A percentile compares a stretch with the other conserved stretches of the same genome.
Evolutionary conservation across 2,113 vertebrate genomes (phyloP).

Genomic region (Capreolus pygargus): DNA sequence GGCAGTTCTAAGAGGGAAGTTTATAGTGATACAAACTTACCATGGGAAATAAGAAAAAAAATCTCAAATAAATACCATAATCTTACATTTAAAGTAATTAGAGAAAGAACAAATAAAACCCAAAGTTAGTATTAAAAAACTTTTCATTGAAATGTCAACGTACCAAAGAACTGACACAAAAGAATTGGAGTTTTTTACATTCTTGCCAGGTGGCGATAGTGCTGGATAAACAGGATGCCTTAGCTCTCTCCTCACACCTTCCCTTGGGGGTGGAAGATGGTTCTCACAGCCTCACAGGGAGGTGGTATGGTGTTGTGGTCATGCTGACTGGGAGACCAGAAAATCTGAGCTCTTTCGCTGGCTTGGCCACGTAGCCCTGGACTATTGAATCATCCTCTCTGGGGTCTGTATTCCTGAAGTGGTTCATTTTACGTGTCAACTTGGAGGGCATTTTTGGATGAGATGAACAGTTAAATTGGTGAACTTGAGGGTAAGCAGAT

Average conservation of each 20-base stretch:
- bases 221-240: no score
- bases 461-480: background rate
- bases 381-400: background rate
- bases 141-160: background rate
- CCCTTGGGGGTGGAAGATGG: accelerated
- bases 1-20: background rate
- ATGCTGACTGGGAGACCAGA: background rate
- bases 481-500: background rate
- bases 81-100: background rate
- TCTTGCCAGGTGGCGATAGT: background rate
- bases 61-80: background rate
- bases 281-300: background rate
- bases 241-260: background rate
- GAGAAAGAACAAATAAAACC: background rate
- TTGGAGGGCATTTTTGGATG: background rate
- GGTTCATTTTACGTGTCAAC: background rate
- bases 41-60: background rate
- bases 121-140: background rate
- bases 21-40: background rate
- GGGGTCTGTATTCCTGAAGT: no score
- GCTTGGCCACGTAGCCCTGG: background rate
- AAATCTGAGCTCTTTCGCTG: background rate
- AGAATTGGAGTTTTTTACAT: background rate
- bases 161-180: background rate
- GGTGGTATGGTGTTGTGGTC: accelerated